Conservation (phyloP, 53 echinoderm and acorn worm genomes). For the Antedon mediterranea region DNA sequence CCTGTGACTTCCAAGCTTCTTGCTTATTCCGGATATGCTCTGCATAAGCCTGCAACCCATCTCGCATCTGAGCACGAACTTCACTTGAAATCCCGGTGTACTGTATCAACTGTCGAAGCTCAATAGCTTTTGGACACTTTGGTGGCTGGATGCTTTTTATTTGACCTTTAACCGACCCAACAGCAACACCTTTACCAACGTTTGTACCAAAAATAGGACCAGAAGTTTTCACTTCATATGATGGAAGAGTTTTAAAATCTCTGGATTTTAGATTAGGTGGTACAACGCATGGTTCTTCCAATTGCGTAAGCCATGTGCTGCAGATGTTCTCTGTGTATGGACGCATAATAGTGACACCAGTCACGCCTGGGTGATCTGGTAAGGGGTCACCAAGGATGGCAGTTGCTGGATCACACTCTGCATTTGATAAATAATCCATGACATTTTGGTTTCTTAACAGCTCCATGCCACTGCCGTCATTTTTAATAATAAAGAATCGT, state of each 20-base stretch:
- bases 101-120: slow-evolving; percentile 74
- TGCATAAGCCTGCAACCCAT: slow-evolving; percentile 59
- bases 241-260: slow-evolving; percentile 58
- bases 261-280: slow-evolving; percentile 69
- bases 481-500: slow-evolving; percentile 65
- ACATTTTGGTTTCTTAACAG: slow-evolving; percentile 50
- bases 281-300: slow-evolving; percentile 69
- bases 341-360: slow-evolving; percentile 76
- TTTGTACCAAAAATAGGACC: slow-evolving; percentile 76
- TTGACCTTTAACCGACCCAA: slow-evolving; percentile 29
- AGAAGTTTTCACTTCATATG: slow-evolving; percentile 42
- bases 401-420: slow-evolving; percentile 57
- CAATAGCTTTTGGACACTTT: slow-evolving; percentile 51
- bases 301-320: slow-evolving; percentile 47
- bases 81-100: slow-evolving; percentile 43
- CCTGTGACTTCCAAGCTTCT: slow-evolving; percentile 23
- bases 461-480: slow-evolving; percentile 76
- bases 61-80: slow-evolving; percentile 54
- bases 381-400: slow-evolving; percentile 69
- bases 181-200: slow-evolving; percentile 75
- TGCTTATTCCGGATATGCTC: slow-evolving; percentile 46
- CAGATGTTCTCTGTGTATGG: slow-evolving; percentile 42
- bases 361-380: slow-evolving; percentile 76
- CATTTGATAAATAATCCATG: slow-evolving; percentile 31
- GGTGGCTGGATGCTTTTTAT: slow-evolving; percentile 29